phyloP scores from a whole-genome alignment of 2,888 invertebrate genomes.

The Tigriopus californicus region DNA sequence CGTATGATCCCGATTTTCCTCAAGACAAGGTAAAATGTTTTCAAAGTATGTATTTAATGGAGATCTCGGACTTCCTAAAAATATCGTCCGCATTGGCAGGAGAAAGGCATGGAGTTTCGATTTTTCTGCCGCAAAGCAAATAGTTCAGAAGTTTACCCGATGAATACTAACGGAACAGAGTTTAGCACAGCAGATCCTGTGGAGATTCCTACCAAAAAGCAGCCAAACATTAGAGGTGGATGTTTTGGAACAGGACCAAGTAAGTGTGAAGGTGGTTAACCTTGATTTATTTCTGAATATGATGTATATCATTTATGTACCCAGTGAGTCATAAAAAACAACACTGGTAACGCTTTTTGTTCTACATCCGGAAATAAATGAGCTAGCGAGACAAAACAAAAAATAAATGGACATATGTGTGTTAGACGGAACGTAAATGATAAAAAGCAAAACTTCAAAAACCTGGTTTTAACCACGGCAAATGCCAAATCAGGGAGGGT shows the following conservation, averaged over 20 bases:
- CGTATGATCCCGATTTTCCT: conserved; percentile 5
- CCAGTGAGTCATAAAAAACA: no score
- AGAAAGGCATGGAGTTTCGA: conserved; percentile 5
- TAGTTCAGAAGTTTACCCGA: background rate
- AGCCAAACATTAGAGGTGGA: conserved; percentile 1
- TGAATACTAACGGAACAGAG: background rate
- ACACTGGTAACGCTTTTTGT: no score
- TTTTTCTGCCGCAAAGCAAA: background rate
- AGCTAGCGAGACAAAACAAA: no score
- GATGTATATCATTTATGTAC: no score
- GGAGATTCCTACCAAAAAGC: background rate
- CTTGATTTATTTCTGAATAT: no score
- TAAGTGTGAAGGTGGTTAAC: no score
- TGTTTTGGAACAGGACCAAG: conserved; percentile 13
- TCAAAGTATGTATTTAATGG: background rate
- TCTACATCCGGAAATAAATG: no score
- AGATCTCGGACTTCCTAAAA: background rate
- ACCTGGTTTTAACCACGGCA: no score
- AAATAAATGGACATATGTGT: no score
- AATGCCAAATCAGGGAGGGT: no score
- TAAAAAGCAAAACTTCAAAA: no score
- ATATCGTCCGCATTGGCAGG: background rate
- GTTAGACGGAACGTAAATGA: no score
- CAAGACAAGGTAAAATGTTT: background rate
- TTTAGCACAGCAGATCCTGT: background rate